Evolutionary conservation across 2,888 invertebrate genomes (phyloP), one percentile per base, ranked within the genome.

Genomic region (Zygogramma bicolorata): DNA sequence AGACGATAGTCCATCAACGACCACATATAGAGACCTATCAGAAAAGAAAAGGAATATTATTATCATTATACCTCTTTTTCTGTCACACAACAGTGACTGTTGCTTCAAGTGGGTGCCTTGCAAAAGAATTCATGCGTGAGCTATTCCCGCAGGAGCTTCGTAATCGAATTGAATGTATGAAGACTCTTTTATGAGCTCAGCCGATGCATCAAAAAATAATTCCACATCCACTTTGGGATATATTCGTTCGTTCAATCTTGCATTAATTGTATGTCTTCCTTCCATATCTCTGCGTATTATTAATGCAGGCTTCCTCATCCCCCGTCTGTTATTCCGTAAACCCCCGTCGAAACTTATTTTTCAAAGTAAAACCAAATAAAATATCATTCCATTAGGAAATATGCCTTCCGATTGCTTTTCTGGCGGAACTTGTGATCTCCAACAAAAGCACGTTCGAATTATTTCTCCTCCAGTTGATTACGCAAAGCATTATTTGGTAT

Each of bases 401-500:
- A 71, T 78, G 61, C 42, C 67, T 70, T 73, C 80, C 77, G 81
- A 81, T 67, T 67, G 63, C 68, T 65, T 63, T 49, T 57, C 61
- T 27, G 67, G 72, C 72, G 72, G 75, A 75, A 72, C 75, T 65
- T 82, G 78, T 80, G 83, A 82, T 81, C 81, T 81, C 79, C 80
- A 82, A 83, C 81, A 82, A 83, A 82, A 81, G 81, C 81, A 82
- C 82, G 81, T 84, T 78, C 80, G 79, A 65, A 69, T 72, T 72
- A 77, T 78, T 81, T 81, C 80, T 81, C 78, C 80, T 81, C 77
- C 81, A 82, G 82, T 85, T 85, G 84, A 85, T 85, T 84, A 85
- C 84, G 81, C 83, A 82, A 79, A 80, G 81, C 82, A 83, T 84
- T 85, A 84, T 84, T 85, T 82, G 83, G 83, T 80, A 83, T 83